Evolutionary conservation across 1,140 invertebrate genomes (phyloP), one percentile per base, ranked within the genome.

Genomic region (Drosophila sp.): DNA sequence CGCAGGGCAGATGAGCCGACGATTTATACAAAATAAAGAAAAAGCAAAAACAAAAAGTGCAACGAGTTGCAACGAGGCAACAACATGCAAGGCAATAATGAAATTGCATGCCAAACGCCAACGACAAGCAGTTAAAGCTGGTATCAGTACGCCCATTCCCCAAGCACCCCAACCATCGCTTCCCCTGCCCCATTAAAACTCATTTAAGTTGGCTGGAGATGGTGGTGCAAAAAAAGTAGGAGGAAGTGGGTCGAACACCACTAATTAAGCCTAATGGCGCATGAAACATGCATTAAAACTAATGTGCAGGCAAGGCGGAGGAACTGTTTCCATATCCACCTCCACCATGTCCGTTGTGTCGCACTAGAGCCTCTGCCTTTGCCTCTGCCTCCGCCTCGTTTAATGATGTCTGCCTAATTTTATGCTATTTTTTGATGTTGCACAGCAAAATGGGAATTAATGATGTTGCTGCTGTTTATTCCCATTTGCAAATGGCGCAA

Each of bases 251-350:
- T 66, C 29, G 63, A 85, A 77, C 64, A 76, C 76, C 79, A 82
- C 82, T 87, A 87, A 87, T 87, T 87, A 87, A 89, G 83, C 83
- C 84, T 87, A 87, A 87, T 87, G 83, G 84, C 83, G 83, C 83
- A 87, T 87, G 83, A 87, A 87, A 87, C 83, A 87, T 87, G 84
- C 79, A 89, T 87, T 86, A 82, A 87, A 86, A 86, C 83, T 86
- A 87, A 87, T 89, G 83, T 87, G 84, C 79, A 87, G 69, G 75
- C 60, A 25, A 65, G 17, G 11, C 8, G 41, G 32, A 30, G 29
- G 60, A 27, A 38, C n/a, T 41, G 56, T 23, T 27, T 27, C 25
- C 44, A 50, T 10, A 50, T 38, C 35, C 35, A 38, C 35, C 35
- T 38, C 35, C 35, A 11, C 35, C 35, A 72, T 72, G 63, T 54